Conservation (phyloP, 2,888 invertebrate genomes). For the Imbricaverruca yamaguchii region DNA sequence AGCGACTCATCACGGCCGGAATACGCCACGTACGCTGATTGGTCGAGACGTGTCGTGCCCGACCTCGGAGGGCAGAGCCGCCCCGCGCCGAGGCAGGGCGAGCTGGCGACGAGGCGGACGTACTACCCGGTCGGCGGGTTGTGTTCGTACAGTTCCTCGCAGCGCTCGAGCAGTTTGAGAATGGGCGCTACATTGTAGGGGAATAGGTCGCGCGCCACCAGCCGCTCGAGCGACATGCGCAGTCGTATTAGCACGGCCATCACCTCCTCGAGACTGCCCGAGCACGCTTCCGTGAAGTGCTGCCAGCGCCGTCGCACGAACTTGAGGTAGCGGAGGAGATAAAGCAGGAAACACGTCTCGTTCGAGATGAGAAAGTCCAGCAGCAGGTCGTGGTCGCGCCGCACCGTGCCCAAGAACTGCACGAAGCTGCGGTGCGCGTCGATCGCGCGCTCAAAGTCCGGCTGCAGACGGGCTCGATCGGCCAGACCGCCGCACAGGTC, state of each 20-base stretch:
- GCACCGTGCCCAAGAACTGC: conserved; percentile 73
- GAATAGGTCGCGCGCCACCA: conserved; percentile 73
- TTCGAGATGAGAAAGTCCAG: conserved; percentile 80
- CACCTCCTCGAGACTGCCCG: conserved; percentile 60
- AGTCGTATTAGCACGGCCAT: conserved; percentile 75
- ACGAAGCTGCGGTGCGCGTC: conserved; percentile 81
- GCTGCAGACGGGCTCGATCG: conserved; percentile 45
- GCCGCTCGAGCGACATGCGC: conserved; percentile 67
- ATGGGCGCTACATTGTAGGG: conserved; percentile 87
- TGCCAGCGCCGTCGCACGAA: conserved; percentile 75
- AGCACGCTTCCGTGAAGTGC: conserved; percentile 70
- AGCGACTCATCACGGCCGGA: too few species aligned
- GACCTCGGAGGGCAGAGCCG: too few species aligned
- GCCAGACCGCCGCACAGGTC: conserved; percentile 74
- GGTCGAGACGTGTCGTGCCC: too few species aligned
- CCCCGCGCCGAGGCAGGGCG: background rate
- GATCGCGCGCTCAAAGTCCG: conserved; percentile 57
- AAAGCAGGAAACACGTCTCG: conserved; percentile 80
- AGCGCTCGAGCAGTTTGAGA: conserved; percentile 60
- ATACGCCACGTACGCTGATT: too few species aligned
- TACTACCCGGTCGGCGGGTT: background rate
- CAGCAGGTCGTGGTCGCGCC: conserved; percentile 69
- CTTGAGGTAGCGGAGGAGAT: conserved; percentile 73
- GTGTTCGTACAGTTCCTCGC: conserved; percentile 28
- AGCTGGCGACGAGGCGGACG: background rate